These are phyloP conservation scores for Perca flavescens DNA, from an alignment of 2,113 vertebrate genomes.

Conservation along the genomic window DNA sequence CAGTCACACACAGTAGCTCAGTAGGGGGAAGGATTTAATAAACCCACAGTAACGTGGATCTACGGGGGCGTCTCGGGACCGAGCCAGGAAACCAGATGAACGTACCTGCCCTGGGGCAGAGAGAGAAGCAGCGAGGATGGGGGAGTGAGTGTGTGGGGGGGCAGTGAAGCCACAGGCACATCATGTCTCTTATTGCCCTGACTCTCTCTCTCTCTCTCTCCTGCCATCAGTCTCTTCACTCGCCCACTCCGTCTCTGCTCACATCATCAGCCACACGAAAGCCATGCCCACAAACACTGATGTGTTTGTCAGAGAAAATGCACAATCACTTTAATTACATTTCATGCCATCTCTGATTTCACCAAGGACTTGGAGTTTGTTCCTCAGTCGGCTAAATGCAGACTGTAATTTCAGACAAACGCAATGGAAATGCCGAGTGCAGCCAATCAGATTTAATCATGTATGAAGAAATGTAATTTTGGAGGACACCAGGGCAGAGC, in stretches of 20 bases:
- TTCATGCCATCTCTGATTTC: slow-evolving; percentile 82
- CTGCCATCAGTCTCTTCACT: slow-evolving; percentile 66
- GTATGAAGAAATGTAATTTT: slow-evolving; percentile 84
- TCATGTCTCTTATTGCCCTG: slow-evolving; percentile 68
- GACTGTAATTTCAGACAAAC: slow-evolving; percentile 78
- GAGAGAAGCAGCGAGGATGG: slow-evolving; percentile 42
- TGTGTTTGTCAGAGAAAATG: slow-evolving; percentile 76
- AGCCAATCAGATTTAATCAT: slow-evolving; percentile 84
- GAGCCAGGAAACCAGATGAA: slow-evolving; percentile 80
- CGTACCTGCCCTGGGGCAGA: slow-evolving; percentile 72
- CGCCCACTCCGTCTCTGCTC: slow-evolving; percentile 64
- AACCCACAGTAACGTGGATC: slow-evolving; percentile 77
- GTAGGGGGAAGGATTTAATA: slow-evolving; percentile 80
- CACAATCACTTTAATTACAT: slow-evolving; percentile 79
- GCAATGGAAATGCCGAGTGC: slow-evolving; percentile 75
- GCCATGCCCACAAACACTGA: slow-evolving; percentile 68
- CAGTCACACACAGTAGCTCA: slow-evolving; percentile 68
- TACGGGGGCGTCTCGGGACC: slow-evolving; percentile 76
- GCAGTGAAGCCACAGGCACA: slow-evolving; percentile 70
- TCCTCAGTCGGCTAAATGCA: slow-evolving; percentile 60
- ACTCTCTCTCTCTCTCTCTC: slow-evolving; percentile 48
- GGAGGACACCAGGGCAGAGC: slow-evolving; percentile 79
- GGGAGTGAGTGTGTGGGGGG: slow-evolving; percentile 10
- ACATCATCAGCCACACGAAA: slow-evolving; percentile 64
- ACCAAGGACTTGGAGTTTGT: slow-evolving; percentile 64